phyloP scores from a whole-genome alignment of 2,797 vertebrate genomes.

The Poeciliopsis presidionis region DNA sequence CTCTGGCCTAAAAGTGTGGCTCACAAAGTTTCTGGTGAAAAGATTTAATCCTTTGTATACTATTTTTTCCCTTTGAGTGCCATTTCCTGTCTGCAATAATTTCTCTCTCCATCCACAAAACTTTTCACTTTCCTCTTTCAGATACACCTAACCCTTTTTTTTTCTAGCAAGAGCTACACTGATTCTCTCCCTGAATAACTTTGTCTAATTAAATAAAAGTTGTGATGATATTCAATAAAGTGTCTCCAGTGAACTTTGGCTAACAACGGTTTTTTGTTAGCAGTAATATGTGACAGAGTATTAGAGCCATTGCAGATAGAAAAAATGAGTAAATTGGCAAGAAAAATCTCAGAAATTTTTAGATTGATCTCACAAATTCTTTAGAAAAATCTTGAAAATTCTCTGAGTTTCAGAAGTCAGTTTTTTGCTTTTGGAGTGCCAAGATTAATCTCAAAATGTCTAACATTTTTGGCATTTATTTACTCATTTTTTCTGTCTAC shows the following conservation, averaged over 20 bases:
- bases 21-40: conserved; percentile 1
- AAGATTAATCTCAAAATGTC: too few relatives aligned
- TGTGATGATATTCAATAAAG: conserved; percentile 29
- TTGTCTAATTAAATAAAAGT: conserved; percentile 59
- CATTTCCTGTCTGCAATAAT: conserved; percentile 14
- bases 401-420: background rate
- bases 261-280: conserved; percentile 20
- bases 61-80: conserved; percentile 9
- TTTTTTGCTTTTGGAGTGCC: too few relatives aligned
- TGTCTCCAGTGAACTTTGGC: conserved; percentile 19
- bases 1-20: conserved; percentile 13
- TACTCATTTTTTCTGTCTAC: too few relatives aligned
- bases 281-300: too few relatives aligned
- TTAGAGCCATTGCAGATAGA: too few relatives aligned
- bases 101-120: conserved; percentile 14
- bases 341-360: too few relatives aligned
- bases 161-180: conserved; percentile 49
- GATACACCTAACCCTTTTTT: conserved; percentile 57
- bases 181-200: conserved; percentile 48
- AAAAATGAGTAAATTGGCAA: background rate
- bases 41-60: background rate
- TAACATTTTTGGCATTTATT: too few relatives aligned
- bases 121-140: conserved; percentile 54
- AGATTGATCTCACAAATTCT: too few relatives aligned
- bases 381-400: background rate